A percentile compares a stretch with the other conserved stretches of the same genome.
These are phyloP conservation scores for Heliconius aoede DNA, from an alignment of 2,888 invertebrate species.

Conservation along the genomic window DNA sequence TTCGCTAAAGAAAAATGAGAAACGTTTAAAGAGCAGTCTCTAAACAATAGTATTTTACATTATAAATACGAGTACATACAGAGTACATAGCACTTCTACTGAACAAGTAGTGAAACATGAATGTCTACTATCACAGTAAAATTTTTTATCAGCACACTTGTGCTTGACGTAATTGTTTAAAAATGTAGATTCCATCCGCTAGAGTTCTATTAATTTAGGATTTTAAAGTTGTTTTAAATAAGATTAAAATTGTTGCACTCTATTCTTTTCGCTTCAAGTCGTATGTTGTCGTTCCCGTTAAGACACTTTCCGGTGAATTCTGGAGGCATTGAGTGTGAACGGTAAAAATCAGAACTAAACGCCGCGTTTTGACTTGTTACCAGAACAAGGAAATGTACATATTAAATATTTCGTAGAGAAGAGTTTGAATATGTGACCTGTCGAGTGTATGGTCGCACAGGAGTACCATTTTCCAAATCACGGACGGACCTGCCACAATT, in stretches of 20 bases:
- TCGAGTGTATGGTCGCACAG: no score
- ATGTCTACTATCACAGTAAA: constrained; percentile 16
- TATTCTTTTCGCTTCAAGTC: no score
- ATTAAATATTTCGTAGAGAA: no score
- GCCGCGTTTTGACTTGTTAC: no score
- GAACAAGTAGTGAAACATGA: constrained; percentile 1
- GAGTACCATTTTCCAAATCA: no score
- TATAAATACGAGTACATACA: constrained; percentile 12
- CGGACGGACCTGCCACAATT: no score
- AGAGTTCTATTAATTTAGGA: not conserved
- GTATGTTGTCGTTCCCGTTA: not conserved
- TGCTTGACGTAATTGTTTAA: not conserved
- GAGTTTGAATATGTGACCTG: no score
- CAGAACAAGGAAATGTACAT: no score
- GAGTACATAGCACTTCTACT: constrained; percentile 5
- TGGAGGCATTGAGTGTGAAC: no score
- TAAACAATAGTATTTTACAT: constrained; percentile 2
- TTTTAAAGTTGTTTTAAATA: not conserved
- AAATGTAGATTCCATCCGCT: not conserved
- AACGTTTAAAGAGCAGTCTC: constrained; percentile 3
- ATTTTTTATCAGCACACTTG: constrained; percentile 17
- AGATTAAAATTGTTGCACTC: not conserved
- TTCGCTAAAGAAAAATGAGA: not conserved
- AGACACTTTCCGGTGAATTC: no score
- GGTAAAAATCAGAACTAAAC: no score